phyloP scores from a whole-genome alignment of 2,888 invertebrate species.

The Rhagium mordax region DNA sequence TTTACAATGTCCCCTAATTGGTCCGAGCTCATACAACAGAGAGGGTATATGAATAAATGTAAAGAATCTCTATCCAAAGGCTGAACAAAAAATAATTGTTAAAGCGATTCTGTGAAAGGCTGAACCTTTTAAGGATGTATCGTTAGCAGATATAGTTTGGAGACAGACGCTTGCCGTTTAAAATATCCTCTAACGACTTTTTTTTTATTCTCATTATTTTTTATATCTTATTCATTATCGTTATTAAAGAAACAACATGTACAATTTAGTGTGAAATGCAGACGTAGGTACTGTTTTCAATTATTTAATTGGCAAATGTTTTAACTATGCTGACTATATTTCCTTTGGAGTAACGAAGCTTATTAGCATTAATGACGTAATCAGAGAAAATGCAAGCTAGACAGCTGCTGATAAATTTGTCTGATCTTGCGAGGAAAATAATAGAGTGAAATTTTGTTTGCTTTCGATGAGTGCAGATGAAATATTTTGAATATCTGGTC shows the following conservation, averaged over 20 bases:
- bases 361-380: slow-evolving; percentile 52
- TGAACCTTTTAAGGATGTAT: slow-evolving; percentile 52
- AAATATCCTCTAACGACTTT: slow-evolving; percentile 47
- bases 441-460: too few species aligned
- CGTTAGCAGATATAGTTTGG: slow-evolving; percentile 53
- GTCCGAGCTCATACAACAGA: slow-evolving; percentile 16
- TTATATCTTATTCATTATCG: slow-evolving; percentile 41
- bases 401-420: too few species aligned
- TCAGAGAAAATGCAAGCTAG: slow-evolving; percentile 30
- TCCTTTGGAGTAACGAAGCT: slow-evolving; percentile 50
- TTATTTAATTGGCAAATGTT: slow-evolving; percentile 34
- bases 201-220: slow-evolving; percentile 48
- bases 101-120: slow-evolving; percentile 39
- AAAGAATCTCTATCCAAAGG: slow-evolving; percentile 31
- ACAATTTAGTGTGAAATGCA: slow-evolving; percentile 38
- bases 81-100: slow-evolving; percentile 40
- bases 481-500: too few species aligned
- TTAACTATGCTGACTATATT: slow-evolving; percentile 37
- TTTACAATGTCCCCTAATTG: slow-evolving; percentile 29
- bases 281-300: slow-evolving; percentile 41
- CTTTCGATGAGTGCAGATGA: too few species aligned
- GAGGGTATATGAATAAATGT: slow-evolving; percentile 42
- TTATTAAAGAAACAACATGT: slow-evolving; percentile 35
- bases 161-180: slow-evolving; percentile 45
- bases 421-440: too few species aligned